Evolutionary conservation across 2,888 invertebrate species (phyloP), one percentile per base, ranked within the genome.

Genomic region (Amblyjoppa proteus): DNA sequence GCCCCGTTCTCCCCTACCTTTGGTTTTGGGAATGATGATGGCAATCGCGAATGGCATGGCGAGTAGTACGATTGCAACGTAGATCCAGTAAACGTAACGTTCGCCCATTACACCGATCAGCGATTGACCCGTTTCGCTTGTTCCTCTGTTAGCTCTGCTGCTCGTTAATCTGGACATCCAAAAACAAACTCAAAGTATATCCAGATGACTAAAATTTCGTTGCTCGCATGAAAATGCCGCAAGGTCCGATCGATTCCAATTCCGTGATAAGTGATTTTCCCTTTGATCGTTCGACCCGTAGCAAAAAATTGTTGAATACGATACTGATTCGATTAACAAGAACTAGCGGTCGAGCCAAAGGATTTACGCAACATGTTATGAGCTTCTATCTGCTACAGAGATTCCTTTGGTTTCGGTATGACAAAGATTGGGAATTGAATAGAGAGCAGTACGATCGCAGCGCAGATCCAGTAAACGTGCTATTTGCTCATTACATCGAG

Each of bases 361-460:
- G 82, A 61, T 64, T 74, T 78, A 1, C 66, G 49, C 66, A 2
- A 76, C 58, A 73, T 41, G 28, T 80, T 41, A 51, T 79, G 71
- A 41, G 71, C 45, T 49, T 86, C 86, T 41, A 87, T 86, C 66
- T 87, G 76, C 88, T 90, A 89, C n/a, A 92, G 64, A 0, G 91
- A 89, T 70, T 92, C 92, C 91, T 69, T 90, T 91, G 3, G 92
- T 91, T 69, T 92, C 91, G 9, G 91, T 61, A 92, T 75, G 2
- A 56, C 11, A 0, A 69, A 34, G 0, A 87, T 1, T 3, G 86
- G 64, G 45, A 87, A 90, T 5, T 82, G 9, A 2, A 88, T 51
- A 20, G 84, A 81, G 0, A 64, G 6, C 1, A 51, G 6, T 74
- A 89, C 90, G 41, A 89, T 41, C 2, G 28, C 0, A 16, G 86